Conservation (phyloP, 1,140 invertebrate genomes). For the Glomeris maerens region DNA sequence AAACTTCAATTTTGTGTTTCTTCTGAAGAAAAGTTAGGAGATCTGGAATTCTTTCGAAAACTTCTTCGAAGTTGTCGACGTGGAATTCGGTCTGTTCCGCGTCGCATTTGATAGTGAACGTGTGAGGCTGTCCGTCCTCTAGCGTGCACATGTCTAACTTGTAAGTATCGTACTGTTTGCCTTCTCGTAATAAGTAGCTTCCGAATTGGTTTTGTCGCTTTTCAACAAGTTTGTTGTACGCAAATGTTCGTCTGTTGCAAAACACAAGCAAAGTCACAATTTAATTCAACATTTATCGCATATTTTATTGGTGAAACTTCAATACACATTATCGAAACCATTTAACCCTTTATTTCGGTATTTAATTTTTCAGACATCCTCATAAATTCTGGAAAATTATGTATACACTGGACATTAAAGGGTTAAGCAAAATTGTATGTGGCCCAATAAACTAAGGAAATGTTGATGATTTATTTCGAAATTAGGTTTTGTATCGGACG, state of each 20-base stretch:
- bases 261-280: conserved; percentile 10
- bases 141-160: conserved; percentile 63
- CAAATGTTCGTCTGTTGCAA: conserved; percentile 54
- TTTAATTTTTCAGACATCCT: too few relatives aligned
- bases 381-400: too few relatives aligned
- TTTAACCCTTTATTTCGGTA: too few relatives aligned
- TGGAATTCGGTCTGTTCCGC: conserved; percentile 31
- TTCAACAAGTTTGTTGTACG: conserved; percentile 62
- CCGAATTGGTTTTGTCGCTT: conserved; percentile 56
- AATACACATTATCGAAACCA: too few relatives aligned
- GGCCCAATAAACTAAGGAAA: too few relatives aligned
- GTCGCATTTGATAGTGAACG: conserved; percentile 43
- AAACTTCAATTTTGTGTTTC: conserved; percentile 38
- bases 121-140: conserved; percentile 31
- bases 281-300: neutral
- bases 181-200: conserved; percentile 64
- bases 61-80: conserved; percentile 33
- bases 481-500: too few relatives aligned
- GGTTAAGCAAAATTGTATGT: too few relatives aligned
- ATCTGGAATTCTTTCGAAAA: conserved; percentile 45
- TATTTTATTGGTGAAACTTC: too few relatives aligned
- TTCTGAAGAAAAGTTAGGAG: conserved; percentile 43
- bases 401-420: too few relatives aligned
- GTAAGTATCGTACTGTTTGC: conserved; percentile 56
- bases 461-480: too few relatives aligned